Conservation (phyloP, 2,888 invertebrate species). For the Aromia moschata region DNA sequence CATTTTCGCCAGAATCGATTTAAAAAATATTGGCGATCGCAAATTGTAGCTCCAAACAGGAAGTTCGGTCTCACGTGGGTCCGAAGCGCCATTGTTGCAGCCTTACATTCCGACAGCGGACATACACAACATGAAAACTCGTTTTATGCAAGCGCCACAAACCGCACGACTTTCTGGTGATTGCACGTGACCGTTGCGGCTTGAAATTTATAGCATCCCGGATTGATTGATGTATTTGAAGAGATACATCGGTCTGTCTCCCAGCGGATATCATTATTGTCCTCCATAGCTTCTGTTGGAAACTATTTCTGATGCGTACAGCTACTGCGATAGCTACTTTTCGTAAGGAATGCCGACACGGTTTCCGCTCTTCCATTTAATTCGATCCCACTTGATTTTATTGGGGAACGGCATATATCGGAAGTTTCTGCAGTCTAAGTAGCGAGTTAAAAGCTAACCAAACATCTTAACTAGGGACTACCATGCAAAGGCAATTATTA, state of each 20-base stretch:
- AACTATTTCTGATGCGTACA: background rate
- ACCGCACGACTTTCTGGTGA: background rate
- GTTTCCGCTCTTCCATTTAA: no score
- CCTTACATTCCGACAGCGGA: background rate
- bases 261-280: background rate
- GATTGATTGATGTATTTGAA: slow-evolving; percentile 2
- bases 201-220: background rate
- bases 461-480: no score
- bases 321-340: no score
- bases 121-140: no score
- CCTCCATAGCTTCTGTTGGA: background rate
- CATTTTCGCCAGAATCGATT: background rate
- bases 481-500: no score
- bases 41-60: background rate
- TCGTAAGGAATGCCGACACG: no score
- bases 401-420: no score
- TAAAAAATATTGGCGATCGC: background rate
- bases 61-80: background rate
- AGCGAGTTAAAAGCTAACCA: no score
- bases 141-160: no score
- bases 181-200: background rate
- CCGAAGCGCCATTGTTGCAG: background rate
- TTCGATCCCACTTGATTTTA: no score
- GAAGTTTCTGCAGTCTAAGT: no score
- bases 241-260: background rate